Percentiles rank a stretch among this genome's conserved stretches.
Evolutionary conservation across 2,888 invertebrate species (phyloP).

Genomic region (Macrosiphum euphorbiae): DNA sequence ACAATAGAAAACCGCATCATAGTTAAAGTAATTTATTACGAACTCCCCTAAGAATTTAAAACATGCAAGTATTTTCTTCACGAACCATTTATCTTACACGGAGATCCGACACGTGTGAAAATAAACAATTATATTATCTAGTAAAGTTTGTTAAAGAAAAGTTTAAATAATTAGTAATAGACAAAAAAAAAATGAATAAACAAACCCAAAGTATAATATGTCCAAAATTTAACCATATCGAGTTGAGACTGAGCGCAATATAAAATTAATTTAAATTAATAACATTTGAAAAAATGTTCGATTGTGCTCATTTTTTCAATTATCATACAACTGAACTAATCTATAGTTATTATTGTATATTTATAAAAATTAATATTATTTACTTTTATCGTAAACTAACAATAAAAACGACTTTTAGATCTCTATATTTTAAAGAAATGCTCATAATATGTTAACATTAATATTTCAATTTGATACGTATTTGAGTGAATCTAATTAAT

Average conservation of each 20-base stretch:
- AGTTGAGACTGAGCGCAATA: neutral
- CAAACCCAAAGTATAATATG: neutral
- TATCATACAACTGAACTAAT: conserved; percentile 21
- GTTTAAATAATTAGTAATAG: neutral
- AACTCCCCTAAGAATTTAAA: neutral
- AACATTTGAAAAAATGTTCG: neutral
- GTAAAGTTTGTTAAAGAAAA: neutral
- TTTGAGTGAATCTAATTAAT: neutral
- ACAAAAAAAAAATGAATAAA: neutral
- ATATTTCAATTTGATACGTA: neutral
- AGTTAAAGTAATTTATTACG: neutral
- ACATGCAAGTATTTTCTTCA: neutral
- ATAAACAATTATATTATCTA: neutral
- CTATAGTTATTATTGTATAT: neutral
- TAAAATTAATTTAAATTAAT: neutral
- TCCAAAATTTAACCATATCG: neutral
- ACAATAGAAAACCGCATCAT: neutral
- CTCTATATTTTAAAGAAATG: neutral
- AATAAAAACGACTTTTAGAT: neutral
- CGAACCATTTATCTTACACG: neutral
- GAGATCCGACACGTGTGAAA: neutral
- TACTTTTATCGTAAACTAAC: neutral
- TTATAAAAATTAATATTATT: neutral
- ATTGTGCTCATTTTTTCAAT: conserved; percentile 8
- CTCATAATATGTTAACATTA: neutral